These are phyloP conservation scores for Pelagia noctiluca DNA, from an alignment of 30 jellyfish, hydroid and myxozoan species.

Conservation along the genomic window DNA sequence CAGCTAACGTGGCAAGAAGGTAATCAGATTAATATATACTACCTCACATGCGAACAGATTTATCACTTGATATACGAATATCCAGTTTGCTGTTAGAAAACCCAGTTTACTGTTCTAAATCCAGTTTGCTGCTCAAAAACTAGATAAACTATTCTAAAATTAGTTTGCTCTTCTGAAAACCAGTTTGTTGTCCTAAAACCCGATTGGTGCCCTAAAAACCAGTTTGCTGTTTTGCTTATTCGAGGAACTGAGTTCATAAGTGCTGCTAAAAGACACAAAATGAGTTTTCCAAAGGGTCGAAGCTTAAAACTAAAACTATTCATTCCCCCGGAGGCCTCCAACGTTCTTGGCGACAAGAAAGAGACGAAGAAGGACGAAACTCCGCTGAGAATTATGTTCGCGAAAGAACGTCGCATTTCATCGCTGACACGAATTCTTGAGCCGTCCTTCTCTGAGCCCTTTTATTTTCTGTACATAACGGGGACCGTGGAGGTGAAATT, in stretches of 20 bases:
- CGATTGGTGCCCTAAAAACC: background rate
- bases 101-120: too few species aligned
- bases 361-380: background rate
- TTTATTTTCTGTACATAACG: slow-evolving; percentile 51
- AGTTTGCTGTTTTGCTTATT: background rate
- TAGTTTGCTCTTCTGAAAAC: too few species aligned
- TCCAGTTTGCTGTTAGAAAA: too few species aligned
- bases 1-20: too few species aligned
- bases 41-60: too few species aligned
- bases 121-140: too few species aligned
- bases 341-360: slow-evolving; percentile 23
- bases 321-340: slow-evolving; percentile 77
- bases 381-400: slow-evolving; percentile 27
- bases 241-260: too few species aligned
- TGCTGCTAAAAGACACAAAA: background rate
- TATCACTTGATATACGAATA: too few species aligned
- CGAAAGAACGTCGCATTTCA: slow-evolving; percentile 58
- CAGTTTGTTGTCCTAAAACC: background rate
- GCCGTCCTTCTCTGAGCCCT: slow-evolving; percentile 71
- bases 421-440: slow-evolving; percentile 61
- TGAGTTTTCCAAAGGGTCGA: slow-evolving; percentile 54
- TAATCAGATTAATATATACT: too few species aligned
- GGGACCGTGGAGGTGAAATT: slow-evolving; percentile 9
- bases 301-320: slow-evolving; percentile 39
- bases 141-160: too few species aligned